phyloP scores from a whole-genome alignment of 2,797 vertebrate species.

The Falco berigora region DNA sequence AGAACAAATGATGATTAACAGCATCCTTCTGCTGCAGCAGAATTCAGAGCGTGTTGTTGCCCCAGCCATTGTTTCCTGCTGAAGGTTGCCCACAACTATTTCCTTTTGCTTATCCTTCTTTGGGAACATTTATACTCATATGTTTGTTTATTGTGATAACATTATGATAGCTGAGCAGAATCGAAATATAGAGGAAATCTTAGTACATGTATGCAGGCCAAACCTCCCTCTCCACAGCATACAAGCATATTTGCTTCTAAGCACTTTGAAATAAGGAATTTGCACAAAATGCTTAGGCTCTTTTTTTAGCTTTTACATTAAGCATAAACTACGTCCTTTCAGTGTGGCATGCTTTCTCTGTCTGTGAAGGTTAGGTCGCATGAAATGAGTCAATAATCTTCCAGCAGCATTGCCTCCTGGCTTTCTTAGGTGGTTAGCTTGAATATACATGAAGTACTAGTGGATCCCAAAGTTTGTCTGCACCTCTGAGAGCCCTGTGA shows the following conservation, averaged over 20 bases:
- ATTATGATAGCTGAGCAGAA: not conserved
- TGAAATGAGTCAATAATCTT: not conserved
- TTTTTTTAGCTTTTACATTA: not conserved
- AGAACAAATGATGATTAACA: not conserved
- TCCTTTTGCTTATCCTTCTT: not conserved
- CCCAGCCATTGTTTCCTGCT: not conserved
- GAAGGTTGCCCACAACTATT: not conserved
- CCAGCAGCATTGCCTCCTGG: not conserved
- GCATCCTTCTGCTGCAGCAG: not conserved
- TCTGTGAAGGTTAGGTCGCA: not conserved
- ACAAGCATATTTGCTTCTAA: not conserved
- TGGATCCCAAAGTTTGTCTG: not conserved
- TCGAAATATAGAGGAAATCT: not conserved
- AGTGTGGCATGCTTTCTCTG: not conserved
- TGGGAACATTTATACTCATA: not conserved
- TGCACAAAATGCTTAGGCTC: not conserved
- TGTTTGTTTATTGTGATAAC: not conserved
- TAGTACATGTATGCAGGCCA: not conserved
- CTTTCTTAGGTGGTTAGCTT: not conserved
- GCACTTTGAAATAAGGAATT: not conserved
- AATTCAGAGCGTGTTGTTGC: not conserved
- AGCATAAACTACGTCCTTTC: not conserved
- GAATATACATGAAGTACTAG: not conserved
- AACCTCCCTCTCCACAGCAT: not conserved
- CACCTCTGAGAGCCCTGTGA: not conserved